Evolutionary conservation across 2,113 vertebrate genomes (phyloP).

Genomic region (Terrapene triunguis): DNA sequence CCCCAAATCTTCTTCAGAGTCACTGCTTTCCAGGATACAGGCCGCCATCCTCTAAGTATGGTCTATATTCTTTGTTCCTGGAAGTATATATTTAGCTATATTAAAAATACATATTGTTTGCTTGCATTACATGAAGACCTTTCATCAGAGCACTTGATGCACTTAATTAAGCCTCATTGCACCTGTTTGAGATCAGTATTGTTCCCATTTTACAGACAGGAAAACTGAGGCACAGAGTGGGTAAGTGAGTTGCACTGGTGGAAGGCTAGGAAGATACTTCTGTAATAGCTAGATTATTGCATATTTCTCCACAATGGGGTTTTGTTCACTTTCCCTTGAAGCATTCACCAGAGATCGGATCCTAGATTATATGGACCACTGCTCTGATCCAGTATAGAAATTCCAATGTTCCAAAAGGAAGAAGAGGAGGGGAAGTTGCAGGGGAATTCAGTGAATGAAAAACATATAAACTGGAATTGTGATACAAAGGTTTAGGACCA

Average conservation of each 20-base stretch:
- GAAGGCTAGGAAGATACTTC: not conserved
- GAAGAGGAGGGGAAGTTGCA: not conserved
- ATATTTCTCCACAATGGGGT: not conserved
- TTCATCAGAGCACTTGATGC: not conserved
- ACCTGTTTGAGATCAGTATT: not conserved
- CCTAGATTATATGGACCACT: not conserved
- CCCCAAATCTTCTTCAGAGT: not conserved
- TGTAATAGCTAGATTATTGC: not conserved
- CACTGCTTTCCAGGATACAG: not conserved
- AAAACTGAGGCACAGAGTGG: not conserved
- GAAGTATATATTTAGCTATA: not conserved
- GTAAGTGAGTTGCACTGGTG: not conserved
- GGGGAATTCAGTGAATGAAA: not conserved
- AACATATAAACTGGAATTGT: not conserved
- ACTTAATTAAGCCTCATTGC: not conserved
- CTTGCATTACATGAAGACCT: not conserved
- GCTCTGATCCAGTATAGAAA: not conserved
- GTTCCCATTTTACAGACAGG: not conserved
- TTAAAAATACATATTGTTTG: not conserved
- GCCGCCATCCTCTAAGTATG: not conserved
- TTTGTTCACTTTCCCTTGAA: not conserved
- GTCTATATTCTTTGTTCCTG: not conserved
- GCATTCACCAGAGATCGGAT: not conserved
- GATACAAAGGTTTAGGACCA: not conserved
- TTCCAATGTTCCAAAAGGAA: not conserved